Evolutionary conservation across 2,797 vertebrate species (phyloP), one percentile per base, ranked within the genome.

Genomic region (Geotria australis): DNA sequence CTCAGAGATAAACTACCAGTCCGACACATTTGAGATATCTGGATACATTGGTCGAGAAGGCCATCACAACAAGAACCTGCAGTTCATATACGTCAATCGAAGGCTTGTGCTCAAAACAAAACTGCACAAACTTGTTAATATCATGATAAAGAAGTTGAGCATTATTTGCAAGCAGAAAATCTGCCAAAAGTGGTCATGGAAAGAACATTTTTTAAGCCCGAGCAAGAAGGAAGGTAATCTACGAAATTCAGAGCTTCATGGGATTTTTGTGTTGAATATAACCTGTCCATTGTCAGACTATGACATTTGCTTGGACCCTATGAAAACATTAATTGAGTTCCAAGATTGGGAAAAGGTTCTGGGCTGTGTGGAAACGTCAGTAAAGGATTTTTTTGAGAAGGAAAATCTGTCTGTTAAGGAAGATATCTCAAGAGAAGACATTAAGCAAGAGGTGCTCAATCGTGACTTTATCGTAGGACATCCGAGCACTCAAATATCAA

Each of bases 261-360:
- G 75, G 2, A 68, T 91, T 14, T 98, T 86, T 64, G 59, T 95
- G 58, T 67, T 98, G 58, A 81, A 93, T 10, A 73, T 98, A 48
- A 77, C 76, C 58, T 94, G 91, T 62, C 67, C 67, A 0, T 77
- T 74, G 65, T 74, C 73, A 8, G 82, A 89, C 51, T 98, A 95
- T 61, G 91, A 98, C 61, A 70, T 95, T 57, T 84, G 80, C 65
- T 69, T 94, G 47, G 88, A 96, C 62, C 86, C 91, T 60, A 71
- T 79, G 59, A 95, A 95, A 72, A 85, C 81, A 57, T 68, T 95
- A 11, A 81, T 98, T 56, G 89, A 98, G 67, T 95, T 98, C 68
- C 81, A 74, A 68, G 79, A 83, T 63, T 96, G 91, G 89, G 77
- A 83, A 62, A 65, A 66, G 55, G 61, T 86, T 63, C 65, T 86